These are phyloP conservation scores for Sycophaga agraensis DNA, from an alignment of 1,140 invertebrate species.

Conservation along the genomic window DNA sequence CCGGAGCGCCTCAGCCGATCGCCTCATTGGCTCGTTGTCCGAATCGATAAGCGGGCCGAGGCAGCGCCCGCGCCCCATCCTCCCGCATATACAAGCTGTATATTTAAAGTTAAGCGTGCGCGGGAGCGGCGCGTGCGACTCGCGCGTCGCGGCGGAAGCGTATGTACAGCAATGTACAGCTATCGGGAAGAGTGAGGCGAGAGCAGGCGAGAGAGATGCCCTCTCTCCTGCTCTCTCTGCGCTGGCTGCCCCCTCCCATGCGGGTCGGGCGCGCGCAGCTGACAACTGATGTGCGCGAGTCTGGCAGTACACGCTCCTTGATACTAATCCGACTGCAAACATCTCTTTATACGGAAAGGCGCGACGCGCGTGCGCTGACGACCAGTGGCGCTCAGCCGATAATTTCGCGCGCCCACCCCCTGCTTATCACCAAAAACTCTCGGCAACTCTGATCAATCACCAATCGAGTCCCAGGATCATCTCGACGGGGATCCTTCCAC, in stretches of 20 bases:
- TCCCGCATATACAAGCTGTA: no score
- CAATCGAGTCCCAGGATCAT: no score
- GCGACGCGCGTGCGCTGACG: not conserved
- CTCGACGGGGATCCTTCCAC: no score
- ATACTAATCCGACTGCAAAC: slow-evolving; percentile 28
- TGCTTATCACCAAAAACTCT: no score
- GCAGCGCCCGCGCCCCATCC: no score
- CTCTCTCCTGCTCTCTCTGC: slow-evolving; percentile 27
- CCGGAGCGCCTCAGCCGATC: no score
- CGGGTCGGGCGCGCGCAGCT: slow-evolving; percentile 11
- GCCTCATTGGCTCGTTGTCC: no score
- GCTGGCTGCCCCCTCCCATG: not conserved
- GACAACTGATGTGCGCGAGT: slow-evolving; percentile 28
- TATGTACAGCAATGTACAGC: not conserved
- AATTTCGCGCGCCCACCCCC: no score
- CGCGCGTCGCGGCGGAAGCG: not conserved
- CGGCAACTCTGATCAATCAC: no score
- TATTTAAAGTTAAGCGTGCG: no score
- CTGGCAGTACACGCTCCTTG: slow-evolving; percentile 23
- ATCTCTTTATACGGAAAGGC: slow-evolving; percentile 15
- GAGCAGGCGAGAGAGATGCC: slow-evolving; percentile 9
- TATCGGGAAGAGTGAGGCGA: not conserved
- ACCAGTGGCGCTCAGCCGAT: no score
- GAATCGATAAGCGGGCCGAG: no score
- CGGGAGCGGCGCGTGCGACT: not conserved